These are phyloP conservation scores for Mercenaria mercenaria DNA, from an alignment of 1,140 invertebrate species.

Conservation along the genomic window DNA sequence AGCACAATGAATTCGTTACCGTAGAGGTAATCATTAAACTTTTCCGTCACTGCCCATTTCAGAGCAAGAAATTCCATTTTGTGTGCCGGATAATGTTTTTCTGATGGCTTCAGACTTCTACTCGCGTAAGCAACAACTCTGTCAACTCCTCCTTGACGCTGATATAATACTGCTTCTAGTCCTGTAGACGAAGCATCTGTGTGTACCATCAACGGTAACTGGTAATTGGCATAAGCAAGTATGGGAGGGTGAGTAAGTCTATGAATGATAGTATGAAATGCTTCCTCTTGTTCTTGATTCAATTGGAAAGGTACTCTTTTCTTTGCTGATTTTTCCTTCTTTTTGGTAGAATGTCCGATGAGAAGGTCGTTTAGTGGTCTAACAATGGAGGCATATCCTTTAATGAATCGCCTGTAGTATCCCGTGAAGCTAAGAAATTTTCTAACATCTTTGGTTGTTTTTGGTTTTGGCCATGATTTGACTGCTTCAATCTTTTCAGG, in stretches of 20 bases:
- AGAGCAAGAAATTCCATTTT: constrained; percentile 55
- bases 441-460: neutral
- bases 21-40: constrained; percentile 57
- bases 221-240: constrained; percentile 66
- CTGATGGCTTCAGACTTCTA: constrained; percentile 52
- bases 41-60: constrained; percentile 41
- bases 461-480: constrained; percentile 7
- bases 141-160: constrained; percentile 69
- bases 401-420: neutral
- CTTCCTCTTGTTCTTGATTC: neutral
- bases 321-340: neutral
- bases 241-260: constrained; percentile 59
- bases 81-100: constrained; percentile 57
- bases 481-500: constrained; percentile 1
- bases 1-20: constrained; percentile 23
- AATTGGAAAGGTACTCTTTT: neutral
- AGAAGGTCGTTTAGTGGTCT: constrained; percentile 15
- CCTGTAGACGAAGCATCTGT: constrained; percentile 69
- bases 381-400: neutral
- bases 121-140: constrained; percentile 68
- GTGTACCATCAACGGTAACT: constrained; percentile 59
- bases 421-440: constrained; percentile 3
- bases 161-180: constrained; percentile 76
- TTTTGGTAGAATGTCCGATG: neutral
- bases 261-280: constrained; percentile 53